Conservation (phyloP, 2,113 vertebrate genomes). For the Percopsis transmontana region DNA sequence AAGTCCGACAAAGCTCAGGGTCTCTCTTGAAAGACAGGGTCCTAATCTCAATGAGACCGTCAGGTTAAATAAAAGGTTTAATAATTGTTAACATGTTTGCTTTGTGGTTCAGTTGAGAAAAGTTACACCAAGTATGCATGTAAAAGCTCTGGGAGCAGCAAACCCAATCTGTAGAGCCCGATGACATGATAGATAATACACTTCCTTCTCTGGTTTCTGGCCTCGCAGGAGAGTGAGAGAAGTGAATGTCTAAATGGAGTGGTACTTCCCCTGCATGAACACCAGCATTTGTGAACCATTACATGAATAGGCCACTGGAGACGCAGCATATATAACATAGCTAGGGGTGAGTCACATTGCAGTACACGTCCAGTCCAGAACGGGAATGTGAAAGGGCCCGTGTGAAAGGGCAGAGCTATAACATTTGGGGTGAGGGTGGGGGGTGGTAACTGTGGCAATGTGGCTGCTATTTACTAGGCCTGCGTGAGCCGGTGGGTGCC, state of each 20-base stretch:
- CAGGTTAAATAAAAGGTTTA: too few relatives aligned
- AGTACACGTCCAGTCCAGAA: constrained; percentile 34
- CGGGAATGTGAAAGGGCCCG: constrained; percentile 40
- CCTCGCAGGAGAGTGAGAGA: constrained; percentile 5
- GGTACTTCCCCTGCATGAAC: constrained; percentile 41
- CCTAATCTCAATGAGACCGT: too few relatives aligned
- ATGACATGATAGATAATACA: constrained; percentile 41
- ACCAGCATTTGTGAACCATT: constrained; percentile 53
- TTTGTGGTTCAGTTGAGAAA: constrained; percentile 19
- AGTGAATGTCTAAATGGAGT: constrained; percentile 17
- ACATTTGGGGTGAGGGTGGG: constrained; percentile 38
- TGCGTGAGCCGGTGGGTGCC: constrained; percentile 28
- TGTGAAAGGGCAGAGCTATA: constrained; percentile 27
- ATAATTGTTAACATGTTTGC: neutral
- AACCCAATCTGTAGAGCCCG: constrained; percentile 34
- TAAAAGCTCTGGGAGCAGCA: constrained; percentile 18
- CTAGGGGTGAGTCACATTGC: constrained; percentile 37
- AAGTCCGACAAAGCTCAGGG: too few relatives aligned
- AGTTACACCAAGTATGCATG: constrained; percentile 19
- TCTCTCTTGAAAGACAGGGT: too few relatives aligned
- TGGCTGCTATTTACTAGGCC: constrained; percentile 51
- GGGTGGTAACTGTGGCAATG: constrained; percentile 33
- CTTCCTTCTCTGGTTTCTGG: constrained; percentile 32
- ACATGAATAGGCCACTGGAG: constrained; percentile 47
- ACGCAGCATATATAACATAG: constrained; percentile 38